Evolutionary conservation across 2,113 vertebrate genomes (phyloP), one percentile per base, ranked within the genome.

Genomic region (Alethe castanea): DNA sequence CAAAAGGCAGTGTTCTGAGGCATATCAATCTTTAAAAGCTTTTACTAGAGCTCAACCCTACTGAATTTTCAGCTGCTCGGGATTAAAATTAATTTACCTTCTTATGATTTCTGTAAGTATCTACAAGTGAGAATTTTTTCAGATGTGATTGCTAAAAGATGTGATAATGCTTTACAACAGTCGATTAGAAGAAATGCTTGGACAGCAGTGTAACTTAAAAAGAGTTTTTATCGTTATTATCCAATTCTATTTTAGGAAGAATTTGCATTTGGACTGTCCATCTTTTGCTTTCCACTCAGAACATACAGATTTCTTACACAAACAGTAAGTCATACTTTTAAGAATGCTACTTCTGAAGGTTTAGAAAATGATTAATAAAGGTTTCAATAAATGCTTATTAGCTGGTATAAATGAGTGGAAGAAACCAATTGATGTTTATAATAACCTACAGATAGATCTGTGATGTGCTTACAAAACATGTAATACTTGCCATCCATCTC

Each of bases 21-120:
- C 25, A 89, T 33, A 71, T 36, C 19, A 92, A 24, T 56, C 57
- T 89, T 88, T 45, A 48, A 64, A 81, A 83, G 61, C 15, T 90
- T 90, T 81, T 81, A 86, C 52, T 48, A 64, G 38, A 88, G 48
- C 44, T 67, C 28, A 56, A 71, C 36, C 44, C 47, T 72, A 65
- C 65, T 87, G 53, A 84, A 85, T 72, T 87, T 77, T 84, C n/a
- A 92, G 38, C 44, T 84, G 52, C 19, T 91, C n/a, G 62, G 45
- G 72, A 87, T n/a, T 64, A 47, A 89, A 78, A 78, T 71, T 70
- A 83, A 79, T 85, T 90, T 85, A 89, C n/a, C 57, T 95, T 94
- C 53, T 61, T 69, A 73, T 50, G 86, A 82, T 92, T 95, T 87
- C 73, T 85, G 1, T 85, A 85, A 74, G 50, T 50, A 94, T 59